Conservation (phyloP, 2,888 invertebrate species). For the Tolmerus cingulatus region DNA sequence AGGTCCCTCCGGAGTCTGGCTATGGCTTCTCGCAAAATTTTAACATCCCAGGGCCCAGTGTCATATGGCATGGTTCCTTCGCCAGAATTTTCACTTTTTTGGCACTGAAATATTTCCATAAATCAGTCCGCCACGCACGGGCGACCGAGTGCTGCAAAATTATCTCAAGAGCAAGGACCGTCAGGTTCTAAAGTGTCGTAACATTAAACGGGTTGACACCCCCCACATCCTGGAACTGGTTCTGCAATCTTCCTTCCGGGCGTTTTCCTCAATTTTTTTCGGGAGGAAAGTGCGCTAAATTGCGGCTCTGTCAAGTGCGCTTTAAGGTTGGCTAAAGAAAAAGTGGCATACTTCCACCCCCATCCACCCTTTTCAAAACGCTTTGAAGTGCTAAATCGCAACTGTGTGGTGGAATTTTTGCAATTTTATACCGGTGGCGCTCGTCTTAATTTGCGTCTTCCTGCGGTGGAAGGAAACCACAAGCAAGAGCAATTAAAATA, state of each 20-base stretch:
- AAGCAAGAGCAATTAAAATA: not conserved
- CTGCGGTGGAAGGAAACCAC: not conserved
- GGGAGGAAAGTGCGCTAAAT: not conserved
- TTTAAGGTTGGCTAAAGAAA: not conserved
- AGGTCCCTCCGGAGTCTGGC: not conserved
- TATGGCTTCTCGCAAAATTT: not conserved
- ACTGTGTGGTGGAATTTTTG: not conserved
- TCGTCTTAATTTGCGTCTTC: not conserved
- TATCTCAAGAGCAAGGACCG: constrained; percentile 2
- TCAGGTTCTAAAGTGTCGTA: not conserved
- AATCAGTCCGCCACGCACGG: constrained; percentile 17
- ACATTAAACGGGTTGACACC: constrained; percentile 18
- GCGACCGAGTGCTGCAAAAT: not conserved
- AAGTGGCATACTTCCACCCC: not conserved
- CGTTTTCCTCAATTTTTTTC: not conserved
- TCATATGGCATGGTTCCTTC: not conserved
- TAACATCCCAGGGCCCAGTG: not conserved
- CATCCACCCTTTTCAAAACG: not conserved
- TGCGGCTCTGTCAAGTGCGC: not conserved
- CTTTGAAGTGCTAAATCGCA: not conserved
- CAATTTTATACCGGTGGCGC: not conserved
- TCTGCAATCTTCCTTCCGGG: not conserved
- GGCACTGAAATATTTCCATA: not conserved
- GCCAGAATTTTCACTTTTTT: not conserved
- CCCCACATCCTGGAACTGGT: not conserved